A percentile compares a stretch with the other conserved stretches of the same genome.
These are phyloP conservation scores for Stichopus horrens DNA, from an alignment of 53 echinoderm and acorn worm species.

Conservation along the genomic window DNA sequence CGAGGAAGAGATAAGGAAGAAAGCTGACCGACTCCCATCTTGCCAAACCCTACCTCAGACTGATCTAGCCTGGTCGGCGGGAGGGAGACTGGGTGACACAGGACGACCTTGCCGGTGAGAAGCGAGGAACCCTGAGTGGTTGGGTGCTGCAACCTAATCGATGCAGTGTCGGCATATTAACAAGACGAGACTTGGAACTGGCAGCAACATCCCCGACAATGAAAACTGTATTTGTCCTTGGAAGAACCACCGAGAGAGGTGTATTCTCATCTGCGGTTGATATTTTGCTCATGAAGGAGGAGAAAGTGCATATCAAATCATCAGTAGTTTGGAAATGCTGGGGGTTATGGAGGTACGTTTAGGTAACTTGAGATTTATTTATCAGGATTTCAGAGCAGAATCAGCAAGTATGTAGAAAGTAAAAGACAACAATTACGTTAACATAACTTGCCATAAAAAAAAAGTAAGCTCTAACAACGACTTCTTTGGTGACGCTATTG, in stretches of 20 bases:
- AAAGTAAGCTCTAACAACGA: background rate
- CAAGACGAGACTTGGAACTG: background rate
- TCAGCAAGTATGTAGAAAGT: background rate
- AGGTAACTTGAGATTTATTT: background rate
- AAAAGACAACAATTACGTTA: background rate
- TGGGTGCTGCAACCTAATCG: constrained; percentile 10
- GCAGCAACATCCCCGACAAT: background rate
- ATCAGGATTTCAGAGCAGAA: constrained; percentile 9
- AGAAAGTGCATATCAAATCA: background rate
- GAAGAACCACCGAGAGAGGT: constrained; percentile 10
- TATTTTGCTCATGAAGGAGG: background rate
- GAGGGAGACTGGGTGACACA: constrained; percentile 13
- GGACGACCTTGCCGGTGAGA: background rate
- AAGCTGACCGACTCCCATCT: constrained; percentile 2
- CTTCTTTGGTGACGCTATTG: background rate
- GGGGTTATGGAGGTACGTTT: background rate
- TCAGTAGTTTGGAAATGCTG: constrained; percentile 14
- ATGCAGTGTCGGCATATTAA: constrained; percentile 22
- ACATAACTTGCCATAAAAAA: constrained; percentile 1
- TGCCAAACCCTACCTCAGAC: constrained; percentile 19
- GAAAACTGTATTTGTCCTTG: constrained; percentile 9
- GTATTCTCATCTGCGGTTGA: background rate
- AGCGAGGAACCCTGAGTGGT: constrained; percentile 1
- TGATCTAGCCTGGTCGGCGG: background rate
- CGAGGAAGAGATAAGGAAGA: background rate